phyloP scores from a whole-genome alignment of 1,140 invertebrate genomes.

The Andrena cerasifolii region DNA sequence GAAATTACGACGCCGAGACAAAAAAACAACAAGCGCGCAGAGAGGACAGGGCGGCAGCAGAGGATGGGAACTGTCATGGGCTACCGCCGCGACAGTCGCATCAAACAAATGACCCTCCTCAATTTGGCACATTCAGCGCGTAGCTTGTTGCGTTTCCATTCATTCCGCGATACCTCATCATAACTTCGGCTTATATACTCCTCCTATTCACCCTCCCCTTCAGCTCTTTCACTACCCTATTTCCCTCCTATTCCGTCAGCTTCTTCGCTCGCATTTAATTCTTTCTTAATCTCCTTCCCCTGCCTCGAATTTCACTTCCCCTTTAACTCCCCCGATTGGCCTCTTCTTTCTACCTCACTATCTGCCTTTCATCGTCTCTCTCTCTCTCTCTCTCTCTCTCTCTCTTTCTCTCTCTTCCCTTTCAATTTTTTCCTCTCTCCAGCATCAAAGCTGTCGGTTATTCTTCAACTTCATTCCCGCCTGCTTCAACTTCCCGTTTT shows the following conservation, averaged over 20 bases:
- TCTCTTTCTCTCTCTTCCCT: neutral
- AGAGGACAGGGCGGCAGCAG: too few relatives aligned
- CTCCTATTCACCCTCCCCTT: neutral
- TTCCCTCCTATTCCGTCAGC: neutral
- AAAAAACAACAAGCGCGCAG: slow-evolving; percentile 42
- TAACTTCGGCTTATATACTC: slow-evolving; percentile 31
- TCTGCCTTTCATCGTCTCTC: neutral
- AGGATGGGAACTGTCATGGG: slow-evolving; percentile 54
- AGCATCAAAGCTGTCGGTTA: too few relatives aligned
- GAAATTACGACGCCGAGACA: slow-evolving; percentile 58
- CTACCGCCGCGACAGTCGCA: slow-evolving; percentile 44
- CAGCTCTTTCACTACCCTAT: neutral
- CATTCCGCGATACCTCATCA: slow-evolving; percentile 63
- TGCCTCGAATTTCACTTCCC: too few relatives aligned
- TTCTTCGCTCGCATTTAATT: too few relatives aligned
- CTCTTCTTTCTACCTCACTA: too few relatives aligned
- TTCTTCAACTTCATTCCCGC: neutral
- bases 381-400: neutral
- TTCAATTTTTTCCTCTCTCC: neutral
- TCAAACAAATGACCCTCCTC: slow-evolving; percentile 67
- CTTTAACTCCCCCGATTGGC: too few relatives aligned
- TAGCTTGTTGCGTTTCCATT: slow-evolving; percentile 75
- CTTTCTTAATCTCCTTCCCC: too few relatives aligned
- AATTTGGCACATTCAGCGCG: slow-evolving; percentile 73
- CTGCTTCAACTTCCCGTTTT: neutral